Conservation (phyloP, 2,797 vertebrate genomes). For the Anas flavirostris region DNA sequence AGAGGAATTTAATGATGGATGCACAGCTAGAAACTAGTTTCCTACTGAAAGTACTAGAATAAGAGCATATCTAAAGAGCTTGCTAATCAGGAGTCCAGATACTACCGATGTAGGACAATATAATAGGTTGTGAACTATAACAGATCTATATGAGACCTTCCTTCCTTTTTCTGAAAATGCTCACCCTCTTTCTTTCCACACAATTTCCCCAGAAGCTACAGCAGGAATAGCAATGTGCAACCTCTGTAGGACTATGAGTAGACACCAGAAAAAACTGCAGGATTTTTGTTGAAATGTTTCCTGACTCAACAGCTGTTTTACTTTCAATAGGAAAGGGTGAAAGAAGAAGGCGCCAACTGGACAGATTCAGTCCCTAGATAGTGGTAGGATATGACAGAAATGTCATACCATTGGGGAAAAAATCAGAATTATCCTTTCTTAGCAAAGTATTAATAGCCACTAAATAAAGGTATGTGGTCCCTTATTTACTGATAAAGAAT, state of each 20-base stretch:
- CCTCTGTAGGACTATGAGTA: background rate
- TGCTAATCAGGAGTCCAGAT: background rate
- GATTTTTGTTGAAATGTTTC: background rate
- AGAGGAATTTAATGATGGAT: background rate
- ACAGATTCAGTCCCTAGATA: background rate
- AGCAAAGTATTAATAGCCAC: background rate
- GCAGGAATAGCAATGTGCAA: accelerated
- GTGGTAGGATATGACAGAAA: background rate
- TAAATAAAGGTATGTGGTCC: background rate
- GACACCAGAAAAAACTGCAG: background rate
- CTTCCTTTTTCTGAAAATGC: background rate
- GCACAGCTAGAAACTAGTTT: background rate
- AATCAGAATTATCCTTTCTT: background rate
- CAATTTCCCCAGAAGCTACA: background rate
- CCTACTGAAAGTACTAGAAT: background rate
- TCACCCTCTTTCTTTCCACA: background rate
- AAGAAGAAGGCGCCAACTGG: background rate
- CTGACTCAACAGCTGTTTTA: background rate
- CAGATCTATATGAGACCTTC: accelerated
- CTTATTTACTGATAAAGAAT: background rate
- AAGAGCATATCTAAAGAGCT: background rate
- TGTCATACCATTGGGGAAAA: background rate
- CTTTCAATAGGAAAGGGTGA: background rate
- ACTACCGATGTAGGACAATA: background rate
- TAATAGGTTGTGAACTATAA: background rate